A percentile compares a stretch with the other conserved stretches of the same genome.
phyloP scores from a whole-genome alignment of 2,113 vertebrate genomes.

The Scartelaos histophorus region DNA sequence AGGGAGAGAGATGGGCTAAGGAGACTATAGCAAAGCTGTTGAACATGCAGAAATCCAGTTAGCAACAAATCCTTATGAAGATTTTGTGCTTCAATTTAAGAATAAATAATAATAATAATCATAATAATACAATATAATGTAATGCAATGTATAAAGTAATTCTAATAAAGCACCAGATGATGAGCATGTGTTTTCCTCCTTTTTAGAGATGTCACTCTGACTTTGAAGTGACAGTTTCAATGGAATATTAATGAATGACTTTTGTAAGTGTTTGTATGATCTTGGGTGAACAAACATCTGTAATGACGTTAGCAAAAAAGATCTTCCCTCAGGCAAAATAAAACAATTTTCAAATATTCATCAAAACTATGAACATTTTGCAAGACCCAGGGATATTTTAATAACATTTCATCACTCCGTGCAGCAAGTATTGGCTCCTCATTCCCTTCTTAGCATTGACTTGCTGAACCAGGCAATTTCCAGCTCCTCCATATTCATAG shows the following conservation, averaged over 20 bases:
- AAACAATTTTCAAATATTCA: background rate
- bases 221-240: no score
- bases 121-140: no score
- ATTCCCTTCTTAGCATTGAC: background rate
- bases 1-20: conserved; percentile 26
- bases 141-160: no score
- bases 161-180: no score
- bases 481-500: conserved; percentile 34
- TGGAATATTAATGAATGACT: no score
- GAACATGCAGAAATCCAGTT: conserved; percentile 32
- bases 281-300: background rate
- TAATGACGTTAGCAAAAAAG: background rate
- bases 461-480: conserved; percentile 46
- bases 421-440: background rate
- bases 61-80: conserved; percentile 8
- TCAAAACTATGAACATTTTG: background rate
- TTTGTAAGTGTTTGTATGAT: background rate
- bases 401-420: background rate
- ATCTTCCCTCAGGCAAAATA: background rate
- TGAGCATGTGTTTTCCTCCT: no score
- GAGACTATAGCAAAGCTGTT: conserved; percentile 46
- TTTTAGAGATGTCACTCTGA: no score
- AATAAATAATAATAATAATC: no score
- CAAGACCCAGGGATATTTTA: background rate
- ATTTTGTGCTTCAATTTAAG: background rate